Conservation (phyloP, 2,888 invertebrate genomes). For the Orthosia gracilis region DNA sequence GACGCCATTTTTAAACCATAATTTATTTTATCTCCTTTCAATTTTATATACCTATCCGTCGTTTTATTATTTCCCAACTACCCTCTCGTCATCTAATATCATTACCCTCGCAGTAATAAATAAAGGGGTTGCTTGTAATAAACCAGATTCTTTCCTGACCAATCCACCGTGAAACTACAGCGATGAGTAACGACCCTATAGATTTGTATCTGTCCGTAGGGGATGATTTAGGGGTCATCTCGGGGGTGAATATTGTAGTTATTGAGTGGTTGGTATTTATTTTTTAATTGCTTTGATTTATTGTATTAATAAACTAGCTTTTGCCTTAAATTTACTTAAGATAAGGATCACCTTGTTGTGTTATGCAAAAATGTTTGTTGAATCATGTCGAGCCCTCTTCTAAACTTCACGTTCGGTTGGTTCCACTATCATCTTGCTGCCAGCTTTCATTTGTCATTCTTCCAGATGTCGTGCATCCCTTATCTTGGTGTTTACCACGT, state of each 20-base stretch:
- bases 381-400: no score
- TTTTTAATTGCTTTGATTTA: constrained; percentile 46
- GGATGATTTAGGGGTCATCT: constrained; percentile 46
- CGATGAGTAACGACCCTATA: constrained; percentile 74
- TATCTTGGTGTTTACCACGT: no score
- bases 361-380: no score
- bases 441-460: no score
- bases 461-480: no score
- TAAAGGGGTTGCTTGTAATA: constrained; percentile 60
- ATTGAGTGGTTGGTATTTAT: constrained; percentile 49
- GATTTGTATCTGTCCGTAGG: constrained; percentile 65
- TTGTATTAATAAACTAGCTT: background rate
- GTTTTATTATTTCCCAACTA: constrained; percentile 30
- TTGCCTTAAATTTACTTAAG: background rate
- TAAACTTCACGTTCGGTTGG: no score
- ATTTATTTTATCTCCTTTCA: background rate
- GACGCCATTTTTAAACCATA: background rate
- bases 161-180: constrained; percentile 77
- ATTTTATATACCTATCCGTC: background rate
- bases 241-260: constrained; percentile 48
- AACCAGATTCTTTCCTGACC: constrained; percentile 69
- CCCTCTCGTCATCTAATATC: constrained; percentile 25
- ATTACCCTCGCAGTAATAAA: constrained; percentile 51
- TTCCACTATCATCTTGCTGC: no score
- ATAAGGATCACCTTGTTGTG: background rate